Percentiles rank a stretch among this genome's conserved stretches.
Evolutionary conservation across 2,797 vertebrate genomes (phyloP).

Genomic region (Gallinago solitaria): DNA sequence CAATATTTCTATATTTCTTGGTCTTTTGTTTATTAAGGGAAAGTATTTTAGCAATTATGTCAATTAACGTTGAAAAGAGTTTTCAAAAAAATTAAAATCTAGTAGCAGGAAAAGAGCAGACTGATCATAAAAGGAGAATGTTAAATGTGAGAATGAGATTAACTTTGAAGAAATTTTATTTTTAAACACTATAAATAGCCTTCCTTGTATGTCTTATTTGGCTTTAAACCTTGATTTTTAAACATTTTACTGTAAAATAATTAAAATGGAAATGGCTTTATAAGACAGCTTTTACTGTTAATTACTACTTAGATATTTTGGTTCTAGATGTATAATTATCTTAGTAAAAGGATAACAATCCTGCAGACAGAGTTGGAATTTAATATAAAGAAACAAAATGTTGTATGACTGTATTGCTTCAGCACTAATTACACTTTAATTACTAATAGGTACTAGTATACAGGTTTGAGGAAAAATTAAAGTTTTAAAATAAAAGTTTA

Average conservation of each 20-base stretch:
- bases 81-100: neutral
- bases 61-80: neutral
- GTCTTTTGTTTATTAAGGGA: neutral
- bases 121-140: neutral
- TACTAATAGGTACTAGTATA: neutral
- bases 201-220: neutral
- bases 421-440: neutral
- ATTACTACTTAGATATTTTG: neutral
- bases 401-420: neutral
- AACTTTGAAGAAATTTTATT: neutral
- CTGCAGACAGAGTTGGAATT: neutral
- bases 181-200: neutral
- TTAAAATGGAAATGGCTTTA: neutral
- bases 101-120: neutral
- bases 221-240: neutral
- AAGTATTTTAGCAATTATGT: neutral
- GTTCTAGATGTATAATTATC: neutral
- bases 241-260: neutral
- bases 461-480: neutral
- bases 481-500: neutral
- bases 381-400: neutral
- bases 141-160: neutral
- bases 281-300: neutral
- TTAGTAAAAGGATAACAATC: neutral
- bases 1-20: neutral